Evolutionary conservation across 64 coral and sea anemone genomes (phyloP).

Genomic region (Actinia equina): DNA sequence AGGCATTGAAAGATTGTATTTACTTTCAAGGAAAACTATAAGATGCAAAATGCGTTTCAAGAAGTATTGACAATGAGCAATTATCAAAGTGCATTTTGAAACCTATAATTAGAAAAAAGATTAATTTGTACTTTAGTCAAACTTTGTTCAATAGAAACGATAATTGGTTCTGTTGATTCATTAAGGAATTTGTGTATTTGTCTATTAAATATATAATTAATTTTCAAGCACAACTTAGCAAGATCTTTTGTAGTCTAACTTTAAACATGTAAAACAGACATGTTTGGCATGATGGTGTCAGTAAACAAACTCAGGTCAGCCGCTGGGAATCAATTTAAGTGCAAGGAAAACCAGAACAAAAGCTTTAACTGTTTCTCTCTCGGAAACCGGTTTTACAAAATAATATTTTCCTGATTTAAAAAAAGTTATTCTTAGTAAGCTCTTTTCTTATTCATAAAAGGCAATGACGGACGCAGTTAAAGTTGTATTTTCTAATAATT

Average conservation of each 20-base stretch:
- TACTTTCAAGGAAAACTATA: not conserved
- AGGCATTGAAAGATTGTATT: not conserved
- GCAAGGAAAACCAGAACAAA: no score
- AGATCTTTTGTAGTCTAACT: not conserved
- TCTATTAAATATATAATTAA: slow-evolving; percentile 7
- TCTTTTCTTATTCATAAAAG: no score
- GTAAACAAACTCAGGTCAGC: not conserved
- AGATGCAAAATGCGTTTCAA: not conserved
- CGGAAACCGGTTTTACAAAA: no score
- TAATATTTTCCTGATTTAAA: no score
- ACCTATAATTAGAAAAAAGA: not conserved
- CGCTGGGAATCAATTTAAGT: not conserved
- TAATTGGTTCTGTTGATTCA: not conserved
- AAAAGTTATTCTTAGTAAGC: no score
- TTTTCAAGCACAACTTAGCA: not conserved
- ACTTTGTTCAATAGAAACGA: not conserved
- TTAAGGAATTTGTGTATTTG: not conserved
- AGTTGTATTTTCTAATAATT: no score
- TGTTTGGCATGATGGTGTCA: not conserved
- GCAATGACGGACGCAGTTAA: no score
- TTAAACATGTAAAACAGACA: not conserved
- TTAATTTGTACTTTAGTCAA: not conserved
- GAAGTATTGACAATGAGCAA: not conserved
- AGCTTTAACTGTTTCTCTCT: no score
- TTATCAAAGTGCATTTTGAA: not conserved